Base-by-base conservation (phyloP, 53 echinoderm and acorn worm species). In the Crossaster papposus region DNA sequence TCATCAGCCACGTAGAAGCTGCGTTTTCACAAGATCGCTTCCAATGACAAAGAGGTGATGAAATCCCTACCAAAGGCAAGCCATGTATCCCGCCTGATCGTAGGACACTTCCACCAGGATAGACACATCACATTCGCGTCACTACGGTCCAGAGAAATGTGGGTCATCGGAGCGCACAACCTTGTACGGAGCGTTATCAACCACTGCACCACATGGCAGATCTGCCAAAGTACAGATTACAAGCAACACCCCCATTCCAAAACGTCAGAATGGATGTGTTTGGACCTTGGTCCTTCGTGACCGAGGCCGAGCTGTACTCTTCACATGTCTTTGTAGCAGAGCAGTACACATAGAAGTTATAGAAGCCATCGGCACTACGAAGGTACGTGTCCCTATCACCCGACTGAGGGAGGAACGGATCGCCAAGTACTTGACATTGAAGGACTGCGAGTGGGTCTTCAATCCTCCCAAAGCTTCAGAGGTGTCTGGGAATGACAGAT, bases 401-500 rank as follows among this genome's bases (percentile, higher is more conserved):
- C 89, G 83, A 63, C 80, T 91, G 12, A 73, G 91, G 58, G 84
- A 65, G 4, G 65, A 65, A 65, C 12, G 5, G 26, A 65, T 65
- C 4, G 22, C 53, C 8, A 7, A 52, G 53, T 52, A 52, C 53
- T 52, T 52, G 53, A 52, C 53, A 10, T 10, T 13, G 33, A 20
- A 44, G 32, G 81, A 81, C 5, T 51, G 85, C 22, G 54, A 86
- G 51, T 94, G 94, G 94, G 20, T 44, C 12, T 94, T 94, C 86
- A 90, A 92, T 44, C 86, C 90, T 32, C 92, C 92, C 22, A 64
- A 85, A 83, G 92, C 86, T 20, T 81, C 31, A 92, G 92, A 53
- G 94, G 94, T 13, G 90, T 90, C 0, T 94, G 94, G 92, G 94
- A 92, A 34, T 36, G 94, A 44, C 84, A 90, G 79, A 92, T 92